phyloP scores from a whole-genome alignment of 2,888 invertebrate genomes.

The Poecilus cupreus region DNA sequence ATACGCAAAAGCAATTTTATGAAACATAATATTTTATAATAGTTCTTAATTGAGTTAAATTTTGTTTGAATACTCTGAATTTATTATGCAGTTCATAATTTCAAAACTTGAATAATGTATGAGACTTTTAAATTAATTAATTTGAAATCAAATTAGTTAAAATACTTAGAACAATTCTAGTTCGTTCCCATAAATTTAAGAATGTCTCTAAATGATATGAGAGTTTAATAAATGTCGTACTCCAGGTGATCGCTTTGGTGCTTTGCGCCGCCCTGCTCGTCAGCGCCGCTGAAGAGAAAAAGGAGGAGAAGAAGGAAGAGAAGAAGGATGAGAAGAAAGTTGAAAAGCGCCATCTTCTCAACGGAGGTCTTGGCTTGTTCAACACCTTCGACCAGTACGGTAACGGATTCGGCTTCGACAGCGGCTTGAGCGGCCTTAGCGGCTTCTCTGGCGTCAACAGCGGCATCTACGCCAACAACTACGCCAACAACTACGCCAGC shows the following conservation, averaged over 20 bases:
- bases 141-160: no score
- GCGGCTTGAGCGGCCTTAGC: constrained; percentile 34
- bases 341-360: constrained; percentile 22
- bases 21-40: not conserved
- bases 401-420: constrained; percentile 18
- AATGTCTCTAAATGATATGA: no score
- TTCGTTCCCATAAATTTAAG: no score
- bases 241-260: constrained; percentile 47
- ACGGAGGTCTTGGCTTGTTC: constrained; percentile 17
- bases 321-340: constrained; percentile 43
- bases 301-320: no score
- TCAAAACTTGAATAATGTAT: no score
- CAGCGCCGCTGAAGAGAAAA: constrained; percentile 36
- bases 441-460: constrained; percentile 41
- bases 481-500: not conserved
- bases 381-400: not conserved
- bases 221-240: not conserved
- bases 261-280: constrained; percentile 44
- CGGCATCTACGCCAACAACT: no score
- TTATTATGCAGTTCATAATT: no score
- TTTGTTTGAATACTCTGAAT: no score
- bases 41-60: no score
- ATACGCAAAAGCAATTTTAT: no score
- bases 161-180: no score
- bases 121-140: no score